Base-by-base conservation (phyloP, 2,113 vertebrate species). In the Sinocyclocheilus rhinocerous region DNA sequence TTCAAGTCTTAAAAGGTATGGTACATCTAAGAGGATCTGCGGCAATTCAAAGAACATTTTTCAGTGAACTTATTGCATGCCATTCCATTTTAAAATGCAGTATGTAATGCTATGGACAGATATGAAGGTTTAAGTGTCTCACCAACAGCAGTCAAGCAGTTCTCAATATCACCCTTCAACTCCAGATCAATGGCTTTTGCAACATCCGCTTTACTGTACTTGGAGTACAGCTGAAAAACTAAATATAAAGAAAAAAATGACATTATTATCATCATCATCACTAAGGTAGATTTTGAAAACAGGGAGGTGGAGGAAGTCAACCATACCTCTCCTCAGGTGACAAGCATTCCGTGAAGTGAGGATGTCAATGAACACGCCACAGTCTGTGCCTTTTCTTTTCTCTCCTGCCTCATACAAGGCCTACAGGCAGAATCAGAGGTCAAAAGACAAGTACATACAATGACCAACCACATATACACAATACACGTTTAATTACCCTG, bases 111-210 rank as follows among this genome's bases (percentile, higher is more conserved):
- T 13, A 24, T n/a, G 13, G 22, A 75, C 70, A 45, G 4, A 12
- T 6, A 75, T 29, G 1, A 29, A 76, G 24, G 75, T 76, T 48
- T 26, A 3, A 79, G n/a, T 22, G 4, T 91, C 95, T 91, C 95
- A 99, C 98, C 98, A 22, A 98, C 85, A 24, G 96, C 93, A 36
- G 94, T 95, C 85, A 99, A 94, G 88, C 95, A 97, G 7, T 90
- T 97, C 90, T 99, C 97, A 86, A 98, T 96, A 87, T 99, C 98
- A 22, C 98, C 98, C 88, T 98, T 99, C 94, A 99, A 72, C 87
- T 99, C 98, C 93, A 98, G 92, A 87, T 99, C 96, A 36, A 99
- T 93, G 18, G 94, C 97, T 87, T 97, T 97, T 88, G 93, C 94
- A 93, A 99, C 92, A 36, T 99, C 98, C 85, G 97, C 96, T 39